A percentile compares a stretch with the other conserved stretches of the same genome.
Conservation (phyloP, 2,888 invertebrate genomes). For the Chesias legatella region DNA sequence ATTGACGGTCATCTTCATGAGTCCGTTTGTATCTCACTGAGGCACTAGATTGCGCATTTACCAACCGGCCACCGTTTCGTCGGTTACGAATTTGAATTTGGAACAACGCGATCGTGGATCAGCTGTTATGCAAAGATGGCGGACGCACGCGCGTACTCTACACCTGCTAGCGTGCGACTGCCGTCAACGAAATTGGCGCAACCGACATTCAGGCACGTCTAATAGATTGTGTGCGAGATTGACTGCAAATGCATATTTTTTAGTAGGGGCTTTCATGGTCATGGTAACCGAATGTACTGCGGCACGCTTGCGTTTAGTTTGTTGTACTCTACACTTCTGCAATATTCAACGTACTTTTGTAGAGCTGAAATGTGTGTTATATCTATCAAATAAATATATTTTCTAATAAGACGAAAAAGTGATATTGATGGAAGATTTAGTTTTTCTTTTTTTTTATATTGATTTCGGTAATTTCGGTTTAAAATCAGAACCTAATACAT, state of each 20-base stretch:
- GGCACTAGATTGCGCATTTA: constrained; percentile 40
- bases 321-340: neutral
- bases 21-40: constrained; percentile 36
- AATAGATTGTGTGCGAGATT: constrained; percentile 49
- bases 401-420: neutral
- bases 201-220: constrained; percentile 57
- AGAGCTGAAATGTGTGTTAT: neutral
- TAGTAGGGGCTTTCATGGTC: constrained; percentile 31
- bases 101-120: constrained; percentile 61
- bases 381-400: constrained; percentile 3
- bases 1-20: constrained; percentile 87
- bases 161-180: constrained; percentile 76
- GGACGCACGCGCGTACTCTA: constrained; percentile 68
- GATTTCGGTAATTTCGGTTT: too few species aligned
- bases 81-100: constrained; percentile 35
- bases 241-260: constrained; percentile 41
- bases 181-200: constrained; percentile 71
- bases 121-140: constrained; percentile 59
- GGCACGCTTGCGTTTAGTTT: neutral
- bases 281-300: constrained; percentile 18
- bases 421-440: too few species aligned
- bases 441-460: too few species aligned
- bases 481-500: too few species aligned
- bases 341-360: too few species aligned
- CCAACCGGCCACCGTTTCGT: constrained; percentile 31